Evolutionary conservation across 2,113 vertebrate species (phyloP), one percentile per base, ranked within the genome.

Genomic region (Petrocephalus microphthalmus): DNA sequence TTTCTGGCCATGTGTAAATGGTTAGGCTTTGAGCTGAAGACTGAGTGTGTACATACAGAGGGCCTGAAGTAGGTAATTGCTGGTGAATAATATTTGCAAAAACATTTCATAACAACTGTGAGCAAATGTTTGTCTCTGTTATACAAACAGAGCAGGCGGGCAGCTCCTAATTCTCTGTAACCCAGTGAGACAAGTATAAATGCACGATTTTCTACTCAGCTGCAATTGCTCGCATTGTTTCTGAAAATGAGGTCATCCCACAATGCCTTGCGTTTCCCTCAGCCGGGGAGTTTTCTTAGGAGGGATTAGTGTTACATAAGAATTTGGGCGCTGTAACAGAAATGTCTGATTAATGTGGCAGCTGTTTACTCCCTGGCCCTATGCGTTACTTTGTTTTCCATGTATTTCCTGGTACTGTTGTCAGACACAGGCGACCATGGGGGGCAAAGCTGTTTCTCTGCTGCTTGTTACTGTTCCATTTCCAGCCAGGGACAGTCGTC

Each of bases 211-310:
- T 20, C 22, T 49, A 13, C 33, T 71, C 64, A 49, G 22, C 15
- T 85, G 84, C 52, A 85, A 15, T 85, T 19, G 52, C 51, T 85
- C 17, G 84, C 56, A 86, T 86, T 86, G 53, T 86, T 33, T 45
- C 51, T 64, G 56, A 20, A 64, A 86, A 60, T 60, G 85, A 64
- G 85, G 85, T 60, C 85, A 86, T 86, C 56, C 53, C 53, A 81
- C 47, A 53, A 87, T 87, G 87, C 51, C 33, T 53, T 81, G 71
- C 87, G 8, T 19, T 74, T 87, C 87, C 42, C 25, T 53, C 25
- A 33, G 84, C 49, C 54, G 87, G 64, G 87, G 67, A 87, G 49
- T 20, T 87, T 67, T 71, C 47, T 87, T 7, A 33, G 49, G 49
- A 87, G 49, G 29, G 49, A 53, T 53, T 81, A 78, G n/a, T 53